Percentiles rank a stretch among this genome's conserved stretches.
These are phyloP conservation scores for Aythya baeri DNA, from an alignment of 2,113 vertebrate species.

Conservation along the genomic window DNA sequence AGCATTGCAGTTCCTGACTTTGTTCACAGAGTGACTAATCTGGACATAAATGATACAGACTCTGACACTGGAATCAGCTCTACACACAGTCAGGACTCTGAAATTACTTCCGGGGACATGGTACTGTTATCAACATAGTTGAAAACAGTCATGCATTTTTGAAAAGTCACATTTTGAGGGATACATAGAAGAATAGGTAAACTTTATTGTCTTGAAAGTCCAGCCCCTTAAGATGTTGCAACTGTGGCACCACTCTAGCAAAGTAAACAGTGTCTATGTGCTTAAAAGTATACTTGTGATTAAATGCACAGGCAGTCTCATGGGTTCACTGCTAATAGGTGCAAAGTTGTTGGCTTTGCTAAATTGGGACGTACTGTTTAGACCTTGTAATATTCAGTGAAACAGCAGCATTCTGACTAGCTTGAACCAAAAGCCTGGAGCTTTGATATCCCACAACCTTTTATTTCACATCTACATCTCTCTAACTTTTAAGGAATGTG, in stretches of 20 bases:
- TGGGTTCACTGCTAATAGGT: background rate
- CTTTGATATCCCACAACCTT: background rate
- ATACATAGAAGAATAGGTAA: conserved; percentile 19
- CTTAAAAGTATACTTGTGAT: background rate
- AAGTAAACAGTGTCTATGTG: background rate
- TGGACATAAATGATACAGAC: conserved; percentile 91
- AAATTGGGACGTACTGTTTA: background rate
- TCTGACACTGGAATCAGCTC: conserved; percentile 99
- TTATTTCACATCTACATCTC: background rate
- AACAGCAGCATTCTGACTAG: background rate
- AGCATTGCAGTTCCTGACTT: conserved; percentile 52
- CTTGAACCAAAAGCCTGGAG: background rate
- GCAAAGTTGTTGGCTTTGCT: background rate
- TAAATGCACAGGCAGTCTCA: background rate
- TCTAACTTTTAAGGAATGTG: background rate
- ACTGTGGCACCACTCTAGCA: background rate
- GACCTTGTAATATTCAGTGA: background rate
- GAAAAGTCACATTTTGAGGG: background rate
- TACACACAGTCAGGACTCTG: conserved; percentile 95
- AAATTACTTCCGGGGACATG: conserved; percentile 81
- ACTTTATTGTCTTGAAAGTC: background rate
- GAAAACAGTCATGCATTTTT: background rate
- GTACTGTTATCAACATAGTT: conserved; percentile 71
- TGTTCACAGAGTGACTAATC: conserved; percentile 75
- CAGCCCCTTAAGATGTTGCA: background rate